These are phyloP conservation scores for Diorhabda elongata DNA, from an alignment of 1,140 invertebrate species.

Conservation along the genomic window DNA sequence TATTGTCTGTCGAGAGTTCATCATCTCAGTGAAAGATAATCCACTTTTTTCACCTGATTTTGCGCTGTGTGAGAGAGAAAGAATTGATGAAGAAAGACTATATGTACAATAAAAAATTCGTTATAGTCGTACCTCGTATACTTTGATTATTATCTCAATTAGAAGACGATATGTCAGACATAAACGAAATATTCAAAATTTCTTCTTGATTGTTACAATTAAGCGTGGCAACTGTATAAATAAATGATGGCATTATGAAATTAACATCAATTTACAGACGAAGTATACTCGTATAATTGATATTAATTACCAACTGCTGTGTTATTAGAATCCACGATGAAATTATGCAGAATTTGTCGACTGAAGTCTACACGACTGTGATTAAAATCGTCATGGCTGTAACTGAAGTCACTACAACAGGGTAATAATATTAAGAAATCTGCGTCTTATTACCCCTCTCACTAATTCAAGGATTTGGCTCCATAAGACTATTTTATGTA, in stretches of 20 bases:
- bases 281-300: neutral
- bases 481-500: too few relatives aligned
- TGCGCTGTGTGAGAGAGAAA: too few relatives aligned
- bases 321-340: neutral
- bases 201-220: constrained; percentile 2
- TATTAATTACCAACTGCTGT: neutral
- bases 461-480: too few relatives aligned
- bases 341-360: neutral
- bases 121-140: too few relatives aligned
- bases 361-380: neutral
- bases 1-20: too few relatives aligned
- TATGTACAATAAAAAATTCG: too few relatives aligned
- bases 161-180: neutral
- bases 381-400: neutral
- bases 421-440: too few relatives aligned
- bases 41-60: too few relatives aligned
- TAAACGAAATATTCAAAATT: neutral
- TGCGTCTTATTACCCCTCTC: too few relatives aligned
- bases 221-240: neutral
- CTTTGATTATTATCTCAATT: neutral
- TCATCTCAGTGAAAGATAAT: too few relatives aligned
- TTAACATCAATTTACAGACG: constrained; percentile 1
- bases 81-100: too few relatives aligned
- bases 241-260: constrained; percentile 1
- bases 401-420: neutral